Percentiles rank a stretch among this genome's conserved stretches.
phyloP scores from a whole-genome alignment of 2,113 vertebrate species.

The Rutilus rutilus region DNA sequence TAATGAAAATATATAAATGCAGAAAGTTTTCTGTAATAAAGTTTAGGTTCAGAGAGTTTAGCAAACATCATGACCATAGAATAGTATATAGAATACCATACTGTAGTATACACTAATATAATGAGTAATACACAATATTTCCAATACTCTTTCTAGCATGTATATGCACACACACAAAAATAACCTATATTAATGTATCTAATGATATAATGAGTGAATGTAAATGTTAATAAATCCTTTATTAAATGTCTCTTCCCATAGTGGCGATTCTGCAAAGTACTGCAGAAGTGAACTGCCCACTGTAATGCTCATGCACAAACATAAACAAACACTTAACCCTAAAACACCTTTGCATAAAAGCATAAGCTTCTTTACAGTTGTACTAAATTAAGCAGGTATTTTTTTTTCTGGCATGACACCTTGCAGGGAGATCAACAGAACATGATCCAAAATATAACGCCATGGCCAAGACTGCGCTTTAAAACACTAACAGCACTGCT shows the following conservation, averaged over 20 bases:
- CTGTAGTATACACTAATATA: no score
- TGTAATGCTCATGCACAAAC: neutral
- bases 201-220: neutral
- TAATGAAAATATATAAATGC: no score
- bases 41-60: no score
- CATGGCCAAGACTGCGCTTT: neutral
- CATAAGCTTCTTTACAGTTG: slow-evolving; percentile 18
- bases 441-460: neutral
- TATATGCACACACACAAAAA: neutral
- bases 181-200: neutral
- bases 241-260: neutral
- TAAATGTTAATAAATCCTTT: neutral
- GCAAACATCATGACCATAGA: no score
- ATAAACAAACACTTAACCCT: neutral
- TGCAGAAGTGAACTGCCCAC: neutral
- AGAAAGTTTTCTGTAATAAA: no score
- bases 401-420: neutral
- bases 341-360: slow-evolving; percentile 19
- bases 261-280: no score
- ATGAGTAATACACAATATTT: neutral
- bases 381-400: slow-evolving; percentile 24
- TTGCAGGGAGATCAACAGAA: neutral
- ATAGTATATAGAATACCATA: no score
- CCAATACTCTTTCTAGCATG: neutral
- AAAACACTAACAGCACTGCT: no score